phyloP scores from a whole-genome alignment of 2,797 vertebrate genomes.

The Trichosurus vulpecula region DNA sequence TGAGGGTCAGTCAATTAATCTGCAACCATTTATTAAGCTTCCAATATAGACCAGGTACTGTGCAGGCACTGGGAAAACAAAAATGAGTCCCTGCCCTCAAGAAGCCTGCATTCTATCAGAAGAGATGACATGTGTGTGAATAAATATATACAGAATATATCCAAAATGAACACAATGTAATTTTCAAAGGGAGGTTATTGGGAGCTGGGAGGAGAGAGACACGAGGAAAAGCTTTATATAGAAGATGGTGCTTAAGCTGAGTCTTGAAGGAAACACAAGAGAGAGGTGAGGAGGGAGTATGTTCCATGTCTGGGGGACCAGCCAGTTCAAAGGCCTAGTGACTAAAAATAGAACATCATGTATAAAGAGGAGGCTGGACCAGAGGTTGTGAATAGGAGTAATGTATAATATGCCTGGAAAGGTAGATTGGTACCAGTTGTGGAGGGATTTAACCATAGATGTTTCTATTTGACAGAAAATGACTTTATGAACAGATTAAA shows the following conservation, averaged over 20 bases:
- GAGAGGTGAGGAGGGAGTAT: not conserved
- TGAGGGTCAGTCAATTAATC: not conserved
- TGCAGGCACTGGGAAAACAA: not conserved
- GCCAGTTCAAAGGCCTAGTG: not conserved
- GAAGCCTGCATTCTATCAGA: not conserved
- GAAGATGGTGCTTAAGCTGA: not conserved
- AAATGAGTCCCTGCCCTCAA: not conserved
- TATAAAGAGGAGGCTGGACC: not conserved
- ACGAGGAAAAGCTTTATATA: not conserved
- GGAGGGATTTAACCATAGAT: not conserved
- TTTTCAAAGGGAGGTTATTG: not conserved
- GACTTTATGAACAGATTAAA: conserved; percentile 98
- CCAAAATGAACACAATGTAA: not conserved
- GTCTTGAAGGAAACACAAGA: not conserved
- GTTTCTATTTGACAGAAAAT: conserved; percentile 83
- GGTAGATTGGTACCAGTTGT: not conserved
- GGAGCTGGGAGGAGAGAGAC: not conserved
- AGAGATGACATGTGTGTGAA: not conserved
- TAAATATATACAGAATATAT: not conserved
- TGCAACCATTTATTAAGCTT: not conserved
- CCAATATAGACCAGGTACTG: not conserved
- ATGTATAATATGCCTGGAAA: not conserved
- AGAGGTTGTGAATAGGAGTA: not conserved
- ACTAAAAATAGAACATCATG: not conserved
- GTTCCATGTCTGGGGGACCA: not conserved